Percentiles rank a stretch among this genome's conserved stretches.
Conservation (phyloP, 2,888 invertebrate genomes). For the Agrochola macilenta region DNA sequence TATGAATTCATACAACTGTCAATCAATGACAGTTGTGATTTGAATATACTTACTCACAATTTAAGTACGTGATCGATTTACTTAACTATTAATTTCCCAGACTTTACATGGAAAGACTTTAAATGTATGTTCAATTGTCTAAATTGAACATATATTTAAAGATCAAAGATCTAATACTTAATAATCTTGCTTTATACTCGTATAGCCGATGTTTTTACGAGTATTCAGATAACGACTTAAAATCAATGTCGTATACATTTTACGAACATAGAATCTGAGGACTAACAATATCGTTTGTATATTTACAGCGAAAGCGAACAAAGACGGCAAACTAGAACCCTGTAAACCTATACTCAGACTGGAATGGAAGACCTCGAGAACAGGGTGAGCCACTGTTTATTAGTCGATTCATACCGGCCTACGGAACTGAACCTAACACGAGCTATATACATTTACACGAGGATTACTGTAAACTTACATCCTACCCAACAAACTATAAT, state of each 20-base stretch:
- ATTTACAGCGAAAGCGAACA: constrained; percentile 95
- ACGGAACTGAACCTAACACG: background rate
- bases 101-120: too few species aligned
- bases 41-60: too few species aligned
- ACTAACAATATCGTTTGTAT: constrained; percentile 18
- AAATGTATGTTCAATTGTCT: too few species aligned
- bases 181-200: background rate
- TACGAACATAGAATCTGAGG: background rate
- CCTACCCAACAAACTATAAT: background rate
- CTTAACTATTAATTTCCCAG: background rate
- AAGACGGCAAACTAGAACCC: constrained; percentile 97
- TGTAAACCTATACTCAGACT: constrained; percentile 99
- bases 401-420: background rate
- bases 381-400: constrained; percentile 91
- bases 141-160: too few species aligned
- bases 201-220: too few species aligned
- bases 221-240: background rate
- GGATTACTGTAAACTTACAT: background rate
- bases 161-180: too few species aligned
- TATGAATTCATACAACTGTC: background rate
- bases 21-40: background rate
- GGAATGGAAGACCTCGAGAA: constrained; percentile 97
- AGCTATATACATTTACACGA: background rate
- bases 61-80: background rate
- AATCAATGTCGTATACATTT: background rate